Conservation (phyloP, 2,888 invertebrate species). For the Oasisia sp. region DNA sequence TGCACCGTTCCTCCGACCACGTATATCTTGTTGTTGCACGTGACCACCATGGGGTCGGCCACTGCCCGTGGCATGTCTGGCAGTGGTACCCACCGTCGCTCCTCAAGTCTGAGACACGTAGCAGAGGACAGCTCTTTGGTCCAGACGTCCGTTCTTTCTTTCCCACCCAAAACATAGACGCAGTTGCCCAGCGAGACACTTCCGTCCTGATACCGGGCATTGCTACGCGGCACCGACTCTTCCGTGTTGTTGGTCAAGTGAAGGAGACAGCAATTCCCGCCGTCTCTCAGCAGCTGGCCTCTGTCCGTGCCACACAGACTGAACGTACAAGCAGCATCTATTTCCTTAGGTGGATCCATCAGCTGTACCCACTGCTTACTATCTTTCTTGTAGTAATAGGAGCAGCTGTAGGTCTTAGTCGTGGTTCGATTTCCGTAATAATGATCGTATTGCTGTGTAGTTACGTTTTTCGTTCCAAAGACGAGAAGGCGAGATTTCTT, state of each 20-base stretch:
- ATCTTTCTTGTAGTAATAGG: constrained; percentile 35
- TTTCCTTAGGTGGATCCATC: constrained; percentile 33
- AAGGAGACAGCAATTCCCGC: constrained; percentile 37
- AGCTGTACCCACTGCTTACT: constrained; percentile 34
- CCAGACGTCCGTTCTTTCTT: constrained; percentile 35
- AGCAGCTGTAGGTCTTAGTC: constrained; percentile 29
- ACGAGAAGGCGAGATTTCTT: constrained; percentile 27
- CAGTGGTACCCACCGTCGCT: constrained; percentile 24
- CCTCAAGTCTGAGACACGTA: not conserved
- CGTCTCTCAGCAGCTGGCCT: constrained; percentile 30
- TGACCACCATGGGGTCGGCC: constrained; percentile 35
- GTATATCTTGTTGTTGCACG: constrained; percentile 31
- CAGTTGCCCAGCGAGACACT: constrained; percentile 32
- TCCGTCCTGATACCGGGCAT: constrained; percentile 32
- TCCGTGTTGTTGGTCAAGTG: constrained; percentile 31
- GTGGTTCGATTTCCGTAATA: no score
- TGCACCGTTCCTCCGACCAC: constrained; percentile 37
- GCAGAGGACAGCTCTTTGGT: constrained; percentile 29
- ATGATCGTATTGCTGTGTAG: not conserved
- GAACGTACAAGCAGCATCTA: constrained; percentile 35
- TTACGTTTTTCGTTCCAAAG: constrained; percentile 34
- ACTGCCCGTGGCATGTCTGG: constrained; percentile 31
- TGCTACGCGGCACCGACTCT: constrained; percentile 31
- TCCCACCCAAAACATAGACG: constrained; percentile 38
- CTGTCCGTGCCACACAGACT: constrained; percentile 27